These are phyloP conservation scores for Dione juno DNA, from an alignment of 2,888 invertebrate genomes.

Conservation along the genomic window DNA sequence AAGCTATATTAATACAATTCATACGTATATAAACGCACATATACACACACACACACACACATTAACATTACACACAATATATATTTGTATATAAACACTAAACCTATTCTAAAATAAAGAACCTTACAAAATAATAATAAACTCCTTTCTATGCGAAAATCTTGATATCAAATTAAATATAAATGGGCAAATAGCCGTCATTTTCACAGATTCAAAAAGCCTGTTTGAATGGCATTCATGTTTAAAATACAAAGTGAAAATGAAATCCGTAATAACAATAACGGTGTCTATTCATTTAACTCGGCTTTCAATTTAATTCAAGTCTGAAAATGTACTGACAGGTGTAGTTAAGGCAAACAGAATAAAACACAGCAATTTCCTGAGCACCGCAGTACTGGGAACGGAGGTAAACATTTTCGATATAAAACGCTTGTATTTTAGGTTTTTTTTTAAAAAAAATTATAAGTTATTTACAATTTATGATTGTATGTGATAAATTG, in stretches of 20 bases:
- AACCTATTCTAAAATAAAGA: too few species aligned
- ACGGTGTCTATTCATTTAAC: constrained; percentile 36
- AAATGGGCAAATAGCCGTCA: neutral
- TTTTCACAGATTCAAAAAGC: neutral
- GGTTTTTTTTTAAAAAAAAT: neutral
- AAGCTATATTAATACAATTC: too few species aligned
- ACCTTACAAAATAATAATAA: too few species aligned
- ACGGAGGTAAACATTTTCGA: constrained; percentile 31
- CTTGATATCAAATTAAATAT: neutral
- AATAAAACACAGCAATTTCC: constrained; percentile 72
- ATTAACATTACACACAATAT: too few species aligned
- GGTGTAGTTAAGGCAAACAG: constrained; percentile 62
- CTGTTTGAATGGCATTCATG: constrained; percentile 17
- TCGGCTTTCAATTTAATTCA: constrained; percentile 45
- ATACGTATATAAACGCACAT: too few species aligned
- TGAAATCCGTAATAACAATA: constrained; percentile 30
- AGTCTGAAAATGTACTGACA: constrained; percentile 53
- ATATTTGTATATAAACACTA: too few species aligned
- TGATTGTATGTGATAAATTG: neutral
- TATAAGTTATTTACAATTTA: neutral
- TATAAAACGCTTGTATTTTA: neutral
- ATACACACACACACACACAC: too few species aligned
- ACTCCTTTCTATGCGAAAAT: too few species aligned
- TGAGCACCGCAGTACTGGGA: constrained; percentile 55
- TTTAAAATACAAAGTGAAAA: constrained; percentile 22